Percentiles rank a stretch among this genome's conserved stretches.
These are phyloP conservation scores for Bombus waltoni DNA, from an alignment of 1,140 invertebrate genomes.

Conservation along the genomic window DNA sequence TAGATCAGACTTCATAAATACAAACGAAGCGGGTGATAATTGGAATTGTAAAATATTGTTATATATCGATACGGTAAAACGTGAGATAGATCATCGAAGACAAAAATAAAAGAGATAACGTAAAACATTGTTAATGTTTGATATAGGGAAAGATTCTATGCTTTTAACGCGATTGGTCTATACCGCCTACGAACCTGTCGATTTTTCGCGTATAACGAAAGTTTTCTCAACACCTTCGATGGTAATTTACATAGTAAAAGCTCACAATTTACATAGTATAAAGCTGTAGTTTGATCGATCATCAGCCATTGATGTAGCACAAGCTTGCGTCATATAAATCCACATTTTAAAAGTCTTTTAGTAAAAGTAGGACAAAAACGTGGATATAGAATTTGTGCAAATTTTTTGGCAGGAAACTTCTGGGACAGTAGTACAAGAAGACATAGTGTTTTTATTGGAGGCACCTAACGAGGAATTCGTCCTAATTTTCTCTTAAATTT, in stretches of 20 bases:
- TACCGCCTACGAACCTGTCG: not conserved
- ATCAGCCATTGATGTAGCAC: not conserved
- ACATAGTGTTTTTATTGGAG: not conserved
- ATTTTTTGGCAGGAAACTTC: not conserved
- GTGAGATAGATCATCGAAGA: too few relatives aligned
- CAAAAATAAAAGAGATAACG: too few relatives aligned
- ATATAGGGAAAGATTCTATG: too few relatives aligned
- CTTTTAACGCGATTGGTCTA: not conserved
- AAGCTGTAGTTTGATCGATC: constrained; percentile 2
- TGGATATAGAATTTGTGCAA: not conserved
- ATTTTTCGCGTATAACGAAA: not conserved
- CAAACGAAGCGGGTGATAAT: too few relatives aligned
- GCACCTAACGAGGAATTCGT: not conserved
- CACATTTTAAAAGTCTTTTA: not conserved
- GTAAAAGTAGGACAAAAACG: not conserved
- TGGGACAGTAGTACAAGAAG: not conserved
- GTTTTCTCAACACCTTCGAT: not conserved
- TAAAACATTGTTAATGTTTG: too few relatives aligned
- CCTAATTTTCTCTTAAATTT: not conserved
- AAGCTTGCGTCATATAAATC: not conserved
- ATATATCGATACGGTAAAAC: too few relatives aligned
- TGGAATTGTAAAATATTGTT: too few relatives aligned
- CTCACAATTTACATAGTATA: not conserved
- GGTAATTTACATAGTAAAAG: not conserved
- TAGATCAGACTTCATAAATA: too few relatives aligned